Evolutionary conservation across 1,140 invertebrate species (phyloP).

Genomic region (Pogonomyrmex barbatus): DNA sequence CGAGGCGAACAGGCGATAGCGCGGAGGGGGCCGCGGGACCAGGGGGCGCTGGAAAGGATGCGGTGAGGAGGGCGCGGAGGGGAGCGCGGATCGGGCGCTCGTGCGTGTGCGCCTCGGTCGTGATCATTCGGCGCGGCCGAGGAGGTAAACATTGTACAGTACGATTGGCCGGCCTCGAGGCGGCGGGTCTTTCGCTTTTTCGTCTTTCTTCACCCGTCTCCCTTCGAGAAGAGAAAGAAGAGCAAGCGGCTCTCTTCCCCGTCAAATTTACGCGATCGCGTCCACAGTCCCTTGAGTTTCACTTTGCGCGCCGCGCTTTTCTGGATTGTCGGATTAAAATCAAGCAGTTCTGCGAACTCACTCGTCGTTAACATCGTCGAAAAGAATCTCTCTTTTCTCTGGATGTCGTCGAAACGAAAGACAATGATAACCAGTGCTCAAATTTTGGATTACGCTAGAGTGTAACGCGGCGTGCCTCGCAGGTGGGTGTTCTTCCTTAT

Average conservation of each 20-base stretch:
- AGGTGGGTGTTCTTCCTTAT: slow-evolving; percentile 55
- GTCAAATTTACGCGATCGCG: neutral
- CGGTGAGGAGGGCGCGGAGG: slow-evolving; percentile 63
- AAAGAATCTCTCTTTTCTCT: neutral
- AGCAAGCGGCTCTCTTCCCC: neutral
- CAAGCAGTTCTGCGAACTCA: neutral
- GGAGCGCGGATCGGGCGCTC: slow-evolving; percentile 64
- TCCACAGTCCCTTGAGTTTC: neutral
- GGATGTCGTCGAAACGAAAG: slow-evolving; percentile 9
- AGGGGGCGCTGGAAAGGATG: slow-evolving; percentile 11
- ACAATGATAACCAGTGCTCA: slow-evolving; percentile 13
- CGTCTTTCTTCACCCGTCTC: neutral
- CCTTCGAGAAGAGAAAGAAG: neutral
- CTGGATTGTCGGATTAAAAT: neutral
- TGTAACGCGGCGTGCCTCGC: neutral
- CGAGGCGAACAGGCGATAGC: neutral
- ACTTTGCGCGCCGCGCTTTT: neutral
- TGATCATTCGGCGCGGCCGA: slow-evolving; percentile 79
- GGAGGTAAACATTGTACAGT: slow-evolving; percentile 85
- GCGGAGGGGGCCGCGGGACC: neutral
- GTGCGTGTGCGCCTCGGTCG: slow-evolving; percentile 73
- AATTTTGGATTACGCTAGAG: slow-evolving; percentile 29
- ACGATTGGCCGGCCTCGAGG: slow-evolving; percentile 83
- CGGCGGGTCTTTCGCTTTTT: slow-evolving; percentile 84
- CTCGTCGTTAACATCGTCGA: too few species aligned